Conservation (phyloP, 2,888 invertebrate genomes). For the Temnothorax ravouxi region DNA sequence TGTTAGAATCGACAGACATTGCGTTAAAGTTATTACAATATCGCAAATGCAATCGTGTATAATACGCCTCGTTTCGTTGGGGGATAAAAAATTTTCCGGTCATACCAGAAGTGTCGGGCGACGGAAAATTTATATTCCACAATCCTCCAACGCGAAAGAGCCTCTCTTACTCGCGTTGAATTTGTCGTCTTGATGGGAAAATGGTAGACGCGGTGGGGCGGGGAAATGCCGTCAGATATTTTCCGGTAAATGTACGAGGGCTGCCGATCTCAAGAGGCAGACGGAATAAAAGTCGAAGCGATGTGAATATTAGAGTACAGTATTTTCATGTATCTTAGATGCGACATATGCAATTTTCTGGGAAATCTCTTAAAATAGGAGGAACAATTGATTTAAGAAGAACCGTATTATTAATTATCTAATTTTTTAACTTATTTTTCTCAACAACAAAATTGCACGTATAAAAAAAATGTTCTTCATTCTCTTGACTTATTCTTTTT, state of each 20-base stretch:
- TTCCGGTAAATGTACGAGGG: slow-evolving; percentile 41
- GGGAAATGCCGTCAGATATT: slow-evolving; percentile 33
- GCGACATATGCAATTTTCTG: background rate
- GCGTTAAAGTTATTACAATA: background rate
- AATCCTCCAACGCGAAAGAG: slow-evolving; percentile 22
- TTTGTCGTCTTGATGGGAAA: slow-evolving; percentile 52
- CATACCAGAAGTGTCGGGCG: background rate
- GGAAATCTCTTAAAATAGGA: background rate
- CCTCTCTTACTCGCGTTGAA: slow-evolving; percentile 21
- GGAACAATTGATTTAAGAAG: background rate
- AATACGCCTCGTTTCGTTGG: background rate
- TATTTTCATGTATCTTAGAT: slow-evolving; percentile 3
- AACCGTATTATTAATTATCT: background rate
- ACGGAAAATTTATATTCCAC: slow-evolving; percentile 32
- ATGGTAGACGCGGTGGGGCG: slow-evolving; percentile 25
- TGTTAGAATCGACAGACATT: background rate
- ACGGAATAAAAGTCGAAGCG: slow-evolving; percentile 40
- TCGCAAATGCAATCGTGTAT: background rate
- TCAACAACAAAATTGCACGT: background rate
- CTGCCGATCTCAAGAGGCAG: slow-evolving; percentile 28
- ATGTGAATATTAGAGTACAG: slow-evolving; percentile 30
- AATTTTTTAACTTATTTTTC: background rate
- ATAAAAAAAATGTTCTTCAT: background rate
- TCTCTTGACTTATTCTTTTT: background rate
- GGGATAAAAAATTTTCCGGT: slow-evolving; percentile 15